Base-by-base conservation (phyloP, 2,888 invertebrate species). In the Atethmia centrago region DNA sequence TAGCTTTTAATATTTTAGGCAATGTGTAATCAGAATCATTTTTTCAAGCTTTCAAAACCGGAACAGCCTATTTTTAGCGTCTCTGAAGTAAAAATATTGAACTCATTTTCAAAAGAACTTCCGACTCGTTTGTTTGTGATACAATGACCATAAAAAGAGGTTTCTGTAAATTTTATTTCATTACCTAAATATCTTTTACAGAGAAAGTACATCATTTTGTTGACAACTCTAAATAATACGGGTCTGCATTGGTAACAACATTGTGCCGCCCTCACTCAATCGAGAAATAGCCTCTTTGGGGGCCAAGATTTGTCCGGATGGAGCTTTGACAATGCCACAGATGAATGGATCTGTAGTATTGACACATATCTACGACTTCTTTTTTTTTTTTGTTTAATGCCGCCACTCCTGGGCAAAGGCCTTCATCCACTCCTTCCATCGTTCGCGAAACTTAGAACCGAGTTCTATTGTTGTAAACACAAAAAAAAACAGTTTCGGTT, bases 201-300 rank as follows among this genome's bases (percentile, higher is more conserved):
- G 58, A 66, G 64, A 25, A 67, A 67, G n/a, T 63, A 65, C 62
- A 67, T 76, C 49, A 77, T 82, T 77, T 66, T 74, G 71, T 77
- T 70, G 68, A 64, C 70, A 65, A 77, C 59, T 77, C 62, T 68
- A 71, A 74, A 80, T 80, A 75, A 73, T 62, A 47, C 56, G 55
- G 70, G 81, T 79, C 78, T 87, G 74, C 28, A 79, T 76, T 80
- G 62, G 66, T 74, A 80, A 83, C 66, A 78, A 84, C 81, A 73
- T 71, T 74, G 69, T 72, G 89, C 90, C 94, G 91, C 94, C 94
- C 94, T 93, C 93, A 85, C 90, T 92, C 91, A 91, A 85, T 92
- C 92, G 93, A 92, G 90, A 93, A 94, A 94, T 92, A 92, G 92
- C 88, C 91, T 92, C 90, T 93, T 92, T 92, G 89, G 92, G 94